These are phyloP conservation scores for Odiellus spinosus DNA, from an alignment of 2,888 invertebrate genomes.

Conservation along the genomic window DNA sequence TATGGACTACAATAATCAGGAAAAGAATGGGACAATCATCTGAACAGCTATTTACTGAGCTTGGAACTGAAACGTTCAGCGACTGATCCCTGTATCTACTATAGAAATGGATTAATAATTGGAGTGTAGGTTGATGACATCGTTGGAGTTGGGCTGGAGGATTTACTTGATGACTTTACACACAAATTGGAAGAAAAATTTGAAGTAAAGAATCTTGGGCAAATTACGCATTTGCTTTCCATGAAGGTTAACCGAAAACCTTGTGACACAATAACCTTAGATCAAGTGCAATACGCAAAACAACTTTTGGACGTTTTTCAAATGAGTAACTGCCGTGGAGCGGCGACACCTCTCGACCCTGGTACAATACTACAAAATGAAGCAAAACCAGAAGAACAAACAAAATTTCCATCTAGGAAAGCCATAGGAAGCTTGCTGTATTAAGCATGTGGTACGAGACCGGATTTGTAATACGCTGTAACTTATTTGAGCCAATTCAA, in stretches of 20 bases:
- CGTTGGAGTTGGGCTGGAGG: conserved; percentile 1
- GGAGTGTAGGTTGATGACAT: conserved; percentile 7
- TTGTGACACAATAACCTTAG: too few species aligned
- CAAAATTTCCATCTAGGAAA: too few species aligned
- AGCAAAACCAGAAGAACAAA: too few species aligned
- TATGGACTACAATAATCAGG: conserved; percentile 8
- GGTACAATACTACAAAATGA: too few species aligned
- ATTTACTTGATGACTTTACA: conserved; percentile 1
- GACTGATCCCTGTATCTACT: conserved; percentile 9
- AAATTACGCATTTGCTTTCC: not conserved
- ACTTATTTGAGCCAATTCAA: too few species aligned
- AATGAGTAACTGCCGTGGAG: too few species aligned
- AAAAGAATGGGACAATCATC: conserved; percentile 1
- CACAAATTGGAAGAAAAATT: conserved; percentile 1
- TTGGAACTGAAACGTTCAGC: not conserved
- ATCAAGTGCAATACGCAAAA: too few species aligned
- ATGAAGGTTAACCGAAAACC: conserved; percentile 1
- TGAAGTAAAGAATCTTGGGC: conserved; percentile 1
- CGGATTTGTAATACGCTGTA: too few species aligned
- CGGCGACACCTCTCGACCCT: too few species aligned
- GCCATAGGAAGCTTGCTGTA: too few species aligned
- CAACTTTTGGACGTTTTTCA: too few species aligned
- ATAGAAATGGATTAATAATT: not conserved
- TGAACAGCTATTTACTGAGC: conserved; percentile 1
- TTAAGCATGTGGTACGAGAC: too few species aligned